Conservation (phyloP, 2,113 vertebrate genomes). For the Leptobrachium leishanense region DNA sequence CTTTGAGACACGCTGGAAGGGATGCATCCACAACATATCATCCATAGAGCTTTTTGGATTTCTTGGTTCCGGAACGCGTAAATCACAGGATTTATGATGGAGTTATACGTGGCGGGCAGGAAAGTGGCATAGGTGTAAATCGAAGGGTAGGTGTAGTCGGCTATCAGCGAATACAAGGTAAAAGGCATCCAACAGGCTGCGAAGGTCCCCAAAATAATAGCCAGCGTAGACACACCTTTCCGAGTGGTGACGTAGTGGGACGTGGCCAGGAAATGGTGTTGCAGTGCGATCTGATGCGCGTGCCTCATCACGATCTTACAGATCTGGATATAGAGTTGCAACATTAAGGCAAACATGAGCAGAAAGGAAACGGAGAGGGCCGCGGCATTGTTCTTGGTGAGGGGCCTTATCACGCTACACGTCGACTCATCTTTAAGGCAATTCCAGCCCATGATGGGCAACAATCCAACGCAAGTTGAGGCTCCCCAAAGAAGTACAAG, state of each 20-base stretch:
- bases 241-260: constrained; percentile 98
- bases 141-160: constrained; percentile 94
- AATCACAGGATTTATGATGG: constrained; percentile 96
- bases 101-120: constrained; percentile 97
- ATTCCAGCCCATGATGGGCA: constrained; percentile 93
- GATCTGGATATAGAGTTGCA: constrained; percentile 97
- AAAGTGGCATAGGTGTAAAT: constrained; percentile 97
- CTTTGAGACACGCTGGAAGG: constrained; percentile 84
- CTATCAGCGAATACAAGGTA: constrained; percentile 93
- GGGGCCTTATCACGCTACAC: constrained; percentile 93
- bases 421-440: constrained; percentile 89
- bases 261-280: constrained; percentile 96
- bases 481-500: constrained; percentile 90
- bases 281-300: constrained; percentile 96
- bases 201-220: constrained; percentile 96
- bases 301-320: constrained; percentile 97
- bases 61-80: constrained; percentile 98
- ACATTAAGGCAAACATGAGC: constrained; percentile 96
- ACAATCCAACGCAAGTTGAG: constrained; percentile 88
- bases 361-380: constrained; percentile 93
- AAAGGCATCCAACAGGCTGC: constrained; percentile 99
- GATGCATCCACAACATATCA: constrained; percentile 91
- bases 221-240: constrained; percentile 96
- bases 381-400: constrained; percentile 95
- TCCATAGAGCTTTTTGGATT: constrained; percentile 97